Percentiles rank a stretch among this genome's conserved stretches.
Evolutionary conservation across 2,113 vertebrate genomes (phyloP).

Genomic region (Caranx ignobilis): DNA sequence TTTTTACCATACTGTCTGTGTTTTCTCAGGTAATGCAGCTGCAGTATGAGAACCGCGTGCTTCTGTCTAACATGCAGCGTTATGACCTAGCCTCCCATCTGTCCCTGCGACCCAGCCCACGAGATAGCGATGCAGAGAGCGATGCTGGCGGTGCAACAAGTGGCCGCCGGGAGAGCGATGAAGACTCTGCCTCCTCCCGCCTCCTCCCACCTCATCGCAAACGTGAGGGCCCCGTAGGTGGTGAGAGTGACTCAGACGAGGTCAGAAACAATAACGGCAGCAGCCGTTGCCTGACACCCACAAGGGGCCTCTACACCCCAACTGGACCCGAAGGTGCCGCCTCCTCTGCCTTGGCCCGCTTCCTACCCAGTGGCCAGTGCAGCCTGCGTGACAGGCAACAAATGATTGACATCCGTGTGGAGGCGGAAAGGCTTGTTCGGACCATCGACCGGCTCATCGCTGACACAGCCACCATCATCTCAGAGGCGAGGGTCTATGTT

Average conservation of each 20-base stretch:
- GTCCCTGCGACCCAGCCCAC: constrained; percentile 89
- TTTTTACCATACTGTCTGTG: background rate
- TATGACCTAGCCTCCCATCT: constrained; percentile 94
- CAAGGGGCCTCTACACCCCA: constrained; percentile 87
- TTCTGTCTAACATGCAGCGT: constrained; percentile 97
- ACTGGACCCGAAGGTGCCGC: constrained; percentile 87
- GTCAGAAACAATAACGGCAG: constrained; percentile 85
- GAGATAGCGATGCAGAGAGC: constrained; percentile 93
- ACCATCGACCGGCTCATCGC: constrained; percentile 96
- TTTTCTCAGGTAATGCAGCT: constrained; percentile 93
- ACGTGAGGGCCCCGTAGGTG: constrained; percentile 94
- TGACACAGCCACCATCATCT: constrained; percentile 94
- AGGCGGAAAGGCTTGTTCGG: constrained; percentile 93
- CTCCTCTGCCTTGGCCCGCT: constrained; percentile 84
- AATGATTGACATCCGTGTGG: constrained; percentile 94
- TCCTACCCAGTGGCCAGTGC: constrained; percentile 83
- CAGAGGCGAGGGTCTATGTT: constrained; percentile 92
- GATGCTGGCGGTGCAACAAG: constrained; percentile 86
- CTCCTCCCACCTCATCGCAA: constrained; percentile 95
- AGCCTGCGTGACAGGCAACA: constrained; percentile 91
- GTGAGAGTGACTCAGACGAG: constrained; percentile 96
- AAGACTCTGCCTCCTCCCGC: constrained; percentile 87
- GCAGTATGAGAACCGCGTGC: constrained; percentile 96
- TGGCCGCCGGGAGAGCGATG: constrained; percentile 92
- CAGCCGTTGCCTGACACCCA: constrained; percentile 90